These are phyloP conservation scores for Apocheima hispidaria DNA, from an alignment of 2,888 invertebrate genomes.

Conservation along the genomic window DNA sequence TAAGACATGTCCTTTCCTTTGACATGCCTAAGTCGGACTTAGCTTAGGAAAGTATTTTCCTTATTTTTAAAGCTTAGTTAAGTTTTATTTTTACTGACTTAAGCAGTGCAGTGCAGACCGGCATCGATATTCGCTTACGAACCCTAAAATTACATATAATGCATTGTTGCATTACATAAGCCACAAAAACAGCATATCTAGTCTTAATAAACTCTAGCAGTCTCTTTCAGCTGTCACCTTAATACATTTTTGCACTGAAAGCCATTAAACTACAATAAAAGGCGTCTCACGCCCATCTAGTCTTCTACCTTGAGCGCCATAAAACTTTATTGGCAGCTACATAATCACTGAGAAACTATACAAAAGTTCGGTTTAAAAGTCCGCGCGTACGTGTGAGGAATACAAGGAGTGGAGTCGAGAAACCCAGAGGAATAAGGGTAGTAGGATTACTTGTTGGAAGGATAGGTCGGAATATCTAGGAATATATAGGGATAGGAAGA, in stretches of 20 bases:
- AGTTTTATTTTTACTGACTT: too few species aligned
- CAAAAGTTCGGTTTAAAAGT: constrained; percentile 51
- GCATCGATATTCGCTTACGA: too few species aligned
- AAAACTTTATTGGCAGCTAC: constrained; percentile 45
- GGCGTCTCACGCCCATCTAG: constrained; percentile 10
- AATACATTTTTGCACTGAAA: neutral
- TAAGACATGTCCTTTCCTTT: too few species aligned
- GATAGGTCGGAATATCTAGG: too few species aligned
- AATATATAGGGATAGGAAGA: too few species aligned
- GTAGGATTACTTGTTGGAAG: neutral
- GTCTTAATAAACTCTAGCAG: neutral
- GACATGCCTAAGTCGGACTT: too few species aligned
- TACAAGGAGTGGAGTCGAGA: constrained; percentile 40
- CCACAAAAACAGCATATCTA: too few species aligned
- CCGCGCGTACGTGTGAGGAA: constrained; percentile 42
- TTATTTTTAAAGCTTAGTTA: too few species aligned
- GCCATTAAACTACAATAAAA: constrained; percentile 8
- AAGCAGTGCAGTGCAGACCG: too few species aligned
- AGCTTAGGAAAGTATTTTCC: too few species aligned
- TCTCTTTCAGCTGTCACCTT: neutral
- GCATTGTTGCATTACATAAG: too few species aligned
- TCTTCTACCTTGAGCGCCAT: constrained; percentile 29
- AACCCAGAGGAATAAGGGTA: neutral
- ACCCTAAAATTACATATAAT: too few species aligned
- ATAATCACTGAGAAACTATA: constrained; percentile 49